A percentile compares a stretch with the other conserved stretches of the same genome.
Conservation (phyloP, 2,113 vertebrate species). For the Anhinga rufa region DNA sequence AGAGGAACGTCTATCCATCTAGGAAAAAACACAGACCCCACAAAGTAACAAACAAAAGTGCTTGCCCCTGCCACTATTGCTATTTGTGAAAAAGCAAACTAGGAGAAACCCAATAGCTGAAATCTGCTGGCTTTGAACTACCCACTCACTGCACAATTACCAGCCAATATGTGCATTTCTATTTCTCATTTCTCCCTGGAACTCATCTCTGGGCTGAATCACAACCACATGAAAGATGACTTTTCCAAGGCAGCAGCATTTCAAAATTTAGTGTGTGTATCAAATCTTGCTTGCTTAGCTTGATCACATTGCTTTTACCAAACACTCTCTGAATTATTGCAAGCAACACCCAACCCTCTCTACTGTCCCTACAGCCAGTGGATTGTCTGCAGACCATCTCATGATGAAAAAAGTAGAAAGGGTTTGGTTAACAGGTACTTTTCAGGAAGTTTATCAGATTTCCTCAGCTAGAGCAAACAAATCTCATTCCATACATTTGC, state of each 20-base stretch:
- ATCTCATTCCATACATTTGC: not conserved
- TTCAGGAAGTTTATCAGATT: not conserved
- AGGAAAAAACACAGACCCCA: not conserved
- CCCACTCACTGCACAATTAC: conserved; percentile 17
- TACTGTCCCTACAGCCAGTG: not conserved
- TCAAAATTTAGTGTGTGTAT: not conserved
- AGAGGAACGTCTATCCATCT: not conserved
- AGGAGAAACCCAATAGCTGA: not conserved
- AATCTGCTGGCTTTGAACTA: conserved; percentile 36
- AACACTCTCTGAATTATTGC: not conserved
- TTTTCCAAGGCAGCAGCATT: conserved; percentile 29
- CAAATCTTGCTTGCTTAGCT: not conserved
- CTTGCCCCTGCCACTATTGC: not conserved
- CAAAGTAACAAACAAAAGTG: not conserved
- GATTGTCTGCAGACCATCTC: not conserved
- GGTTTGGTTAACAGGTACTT: not conserved
- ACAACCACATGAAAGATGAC: conserved; percentile 32
- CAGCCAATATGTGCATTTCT: conserved; percentile 28
- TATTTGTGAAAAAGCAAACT: conserved; percentile 3
- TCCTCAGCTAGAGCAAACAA: not conserved
- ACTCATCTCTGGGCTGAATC: conserved; percentile 31
- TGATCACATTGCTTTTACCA: not conserved
- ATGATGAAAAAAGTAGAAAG: not conserved
- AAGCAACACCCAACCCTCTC: not conserved
- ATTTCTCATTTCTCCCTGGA: conserved; percentile 29